Percentiles rank a stretch among this genome's conserved stretches.
phyloP scores from a whole-genome alignment of 2,113 vertebrate genomes.

The Cynopterus brachyotis region DNA sequence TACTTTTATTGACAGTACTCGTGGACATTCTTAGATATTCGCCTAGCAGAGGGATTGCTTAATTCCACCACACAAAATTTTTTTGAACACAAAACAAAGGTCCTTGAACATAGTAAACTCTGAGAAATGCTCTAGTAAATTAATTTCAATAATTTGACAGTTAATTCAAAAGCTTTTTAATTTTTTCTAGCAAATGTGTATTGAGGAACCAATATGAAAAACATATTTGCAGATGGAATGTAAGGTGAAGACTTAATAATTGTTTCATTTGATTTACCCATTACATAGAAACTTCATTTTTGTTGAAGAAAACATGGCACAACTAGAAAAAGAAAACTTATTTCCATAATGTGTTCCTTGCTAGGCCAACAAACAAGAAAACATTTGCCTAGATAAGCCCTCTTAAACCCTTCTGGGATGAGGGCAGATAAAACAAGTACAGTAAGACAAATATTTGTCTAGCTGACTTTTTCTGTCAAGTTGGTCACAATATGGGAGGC shows the following conservation, averaged over 20 bases:
- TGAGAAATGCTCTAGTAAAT: neutral
- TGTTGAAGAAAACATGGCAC: slow-evolving; percentile 23
- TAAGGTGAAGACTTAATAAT: neutral
- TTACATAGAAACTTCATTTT: neutral
- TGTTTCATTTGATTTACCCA: slow-evolving; percentile 23
- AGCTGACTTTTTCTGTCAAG: slow-evolving; percentile 60
- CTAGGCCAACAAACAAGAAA: slow-evolving; percentile 46
- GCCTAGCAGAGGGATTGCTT: neutral
- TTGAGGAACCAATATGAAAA: neutral
- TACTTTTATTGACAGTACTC: neutral
- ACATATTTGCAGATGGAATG: neutral
- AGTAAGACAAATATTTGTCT: slow-evolving; percentile 67
- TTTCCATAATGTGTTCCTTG: neutral
- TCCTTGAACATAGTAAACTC: neutral
- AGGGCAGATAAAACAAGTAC: slow-evolving; percentile 36
- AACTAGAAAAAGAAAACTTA: neutral
- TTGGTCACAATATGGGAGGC: slow-evolving; percentile 25
- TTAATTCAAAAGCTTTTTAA: neutral
- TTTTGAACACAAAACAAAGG: neutral
- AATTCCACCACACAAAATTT: neutral
- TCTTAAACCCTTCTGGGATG: slow-evolving; percentile 12
- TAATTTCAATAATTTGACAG: slow-evolving; percentile 22
- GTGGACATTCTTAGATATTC: slow-evolving; percentile 15
- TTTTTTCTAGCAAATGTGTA: slow-evolving; percentile 8
- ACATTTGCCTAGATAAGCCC: slow-evolving; percentile 45